Evolutionary conservation across 2,888 invertebrate species (phyloP), one percentile per base, ranked within the genome.

Genomic region (Epirrhoe tristata): DNA sequence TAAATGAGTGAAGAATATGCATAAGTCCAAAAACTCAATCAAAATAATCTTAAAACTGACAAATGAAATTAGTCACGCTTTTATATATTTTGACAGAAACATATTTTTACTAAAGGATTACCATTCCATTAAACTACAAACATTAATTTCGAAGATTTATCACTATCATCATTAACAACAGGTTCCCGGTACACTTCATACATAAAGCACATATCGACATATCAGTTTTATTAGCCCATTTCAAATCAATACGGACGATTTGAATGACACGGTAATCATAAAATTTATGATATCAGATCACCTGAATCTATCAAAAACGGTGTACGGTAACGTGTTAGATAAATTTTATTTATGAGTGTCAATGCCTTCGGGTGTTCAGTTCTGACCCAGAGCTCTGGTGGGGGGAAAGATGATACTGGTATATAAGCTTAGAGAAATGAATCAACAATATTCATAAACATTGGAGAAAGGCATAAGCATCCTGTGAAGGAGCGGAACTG

Each of bases 401-500:
- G 92, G 89, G 89, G 86, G 70, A 79, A 81, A 81, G 77, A 80
- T 81, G 74, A 81, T 80, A 80, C 77, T 80, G 78, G 86, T 92
- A 93, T 93, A 92, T 86, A 92, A 87, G 81, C 83, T 75, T 81
- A 79, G 83, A 84, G 89, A 86, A 84, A 87, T 87, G 87, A 82
- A 86, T 82, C 85, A 85, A 78, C 80, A 79, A 76, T 81, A 89
- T 86, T 86, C 88, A 88, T 84, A 82, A 77, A 77, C 81, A 84
- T 75, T 77, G 79, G 82, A 81, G 83, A 87, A 89, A 91, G 87
- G 82, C 82, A 77, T 76, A 75, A 77, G 78, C 76, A 79, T 80
- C 78, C 81, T 78, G 74, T 68, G 72, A 63, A 77, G 59, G 75
- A 69, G 58, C 36, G 77, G 82, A 78, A 31, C 52, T 51, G 39